A percentile compares a stretch with the other conserved stretches of the same genome.
phyloP scores from a whole-genome alignment of 2,888 invertebrate species.

The Erynnis tages region DNA sequence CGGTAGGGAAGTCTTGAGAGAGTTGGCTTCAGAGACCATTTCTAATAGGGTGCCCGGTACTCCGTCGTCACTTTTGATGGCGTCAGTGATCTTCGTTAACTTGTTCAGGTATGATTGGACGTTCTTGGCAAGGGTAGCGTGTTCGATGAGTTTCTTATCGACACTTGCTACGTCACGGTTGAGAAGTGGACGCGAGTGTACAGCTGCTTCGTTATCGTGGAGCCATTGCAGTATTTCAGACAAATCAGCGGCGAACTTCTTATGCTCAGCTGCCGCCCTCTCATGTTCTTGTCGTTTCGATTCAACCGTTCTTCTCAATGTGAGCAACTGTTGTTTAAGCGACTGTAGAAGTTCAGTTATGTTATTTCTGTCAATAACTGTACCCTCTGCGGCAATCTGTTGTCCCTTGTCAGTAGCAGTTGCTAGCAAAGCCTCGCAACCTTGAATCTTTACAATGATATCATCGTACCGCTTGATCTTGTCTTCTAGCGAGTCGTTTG shows the following conservation, averaged over 20 bases:
- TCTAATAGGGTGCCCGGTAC: slow-evolving; percentile 91
- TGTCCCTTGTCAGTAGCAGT: slow-evolving; percentile 95
- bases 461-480: slow-evolving; percentile 94
- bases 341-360: slow-evolving; percentile 94
- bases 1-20: slow-evolving; percentile 88
- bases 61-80: slow-evolving; percentile 87
- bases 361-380: slow-evolving; percentile 91
- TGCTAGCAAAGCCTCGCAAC: slow-evolving; percentile 93
- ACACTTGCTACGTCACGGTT: slow-evolving; percentile 90
- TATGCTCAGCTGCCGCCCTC: slow-evolving; percentile 92
- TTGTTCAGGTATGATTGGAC: slow-evolving; percentile 87
- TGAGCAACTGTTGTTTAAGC: slow-evolving; percentile 90
- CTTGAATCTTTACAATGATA: slow-evolving; percentile 92
- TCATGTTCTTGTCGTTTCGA: slow-evolving; percentile 94
- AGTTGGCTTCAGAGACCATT: slow-evolving; percentile 92
- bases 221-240: slow-evolving; percentile 91
- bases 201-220: slow-evolving; percentile 89
- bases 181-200: slow-evolving; percentile 91
- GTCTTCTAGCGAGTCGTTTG: slow-evolving; percentile 90
- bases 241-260: slow-evolving; percentile 91
- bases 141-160: slow-evolving; percentile 89
- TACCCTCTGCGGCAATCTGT: slow-evolving; percentile 95
- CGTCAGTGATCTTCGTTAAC: slow-evolving; percentile 85
- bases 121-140: slow-evolving; percentile 84
- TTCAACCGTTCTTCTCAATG: slow-evolving; percentile 90